Conservation (phyloP, 2,113 vertebrate genomes). For the Daboia siamensis region DNA sequence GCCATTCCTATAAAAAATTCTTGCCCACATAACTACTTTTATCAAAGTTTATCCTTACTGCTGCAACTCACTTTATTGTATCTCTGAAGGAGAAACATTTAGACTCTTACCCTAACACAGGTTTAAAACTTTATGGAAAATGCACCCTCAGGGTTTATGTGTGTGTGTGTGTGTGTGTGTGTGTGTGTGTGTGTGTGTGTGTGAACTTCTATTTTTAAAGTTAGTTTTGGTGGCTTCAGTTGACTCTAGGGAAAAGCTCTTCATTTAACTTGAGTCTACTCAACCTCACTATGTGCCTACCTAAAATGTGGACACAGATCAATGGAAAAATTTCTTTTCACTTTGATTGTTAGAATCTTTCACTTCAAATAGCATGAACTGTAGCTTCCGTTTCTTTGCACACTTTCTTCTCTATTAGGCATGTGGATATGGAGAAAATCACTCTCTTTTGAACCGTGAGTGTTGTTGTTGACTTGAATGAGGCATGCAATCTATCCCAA, state of each 20-base stretch:
- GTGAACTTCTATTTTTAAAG: neutral
- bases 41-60: neutral
- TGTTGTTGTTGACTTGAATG: neutral
- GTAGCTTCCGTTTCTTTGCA: neutral
- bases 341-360: neutral
- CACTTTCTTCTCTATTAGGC: neutral
- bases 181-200: too few species aligned
- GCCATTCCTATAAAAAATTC: neutral
- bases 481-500: neutral
- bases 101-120: neutral
- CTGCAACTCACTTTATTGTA: neutral
- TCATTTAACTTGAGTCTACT: neutral
- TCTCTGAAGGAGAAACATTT: neutral
- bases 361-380: neutral
- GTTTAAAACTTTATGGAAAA: neutral
- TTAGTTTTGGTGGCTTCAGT: neutral
- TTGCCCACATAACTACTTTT: neutral
- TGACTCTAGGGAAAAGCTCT: neutral
- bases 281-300: neutral
- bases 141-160: neutral
- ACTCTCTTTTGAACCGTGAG: neutral
- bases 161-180: too few species aligned
- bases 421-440: neutral
- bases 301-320: neutral
- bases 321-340: neutral